A percentile compares a stretch with the other conserved stretches of the same genome.
Evolutionary conservation across 2,113 vertebrate species (phyloP).

Genomic region (Myotis yumanensis): DNA sequence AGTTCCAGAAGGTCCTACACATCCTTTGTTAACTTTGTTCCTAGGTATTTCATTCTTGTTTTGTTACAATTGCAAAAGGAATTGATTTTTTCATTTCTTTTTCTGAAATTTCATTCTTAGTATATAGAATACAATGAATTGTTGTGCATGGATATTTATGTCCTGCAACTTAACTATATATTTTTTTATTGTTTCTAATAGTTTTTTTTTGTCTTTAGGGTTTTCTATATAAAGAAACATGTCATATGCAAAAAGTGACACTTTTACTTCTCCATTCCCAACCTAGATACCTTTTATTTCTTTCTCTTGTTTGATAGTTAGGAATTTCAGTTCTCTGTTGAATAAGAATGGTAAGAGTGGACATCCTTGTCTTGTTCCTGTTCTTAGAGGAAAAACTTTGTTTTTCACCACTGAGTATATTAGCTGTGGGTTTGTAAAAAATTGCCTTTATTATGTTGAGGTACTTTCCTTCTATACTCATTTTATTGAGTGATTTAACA

Average conservation of each 20-base stretch:
- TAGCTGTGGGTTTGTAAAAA: not conserved
- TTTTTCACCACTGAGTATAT: not conserved
- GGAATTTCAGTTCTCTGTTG: not conserved
- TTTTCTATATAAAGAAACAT: not conserved
- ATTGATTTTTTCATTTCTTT: not conserved
- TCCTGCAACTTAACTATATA: not conserved
- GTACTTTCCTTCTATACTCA: not conserved
- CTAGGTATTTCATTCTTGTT: not conserved
- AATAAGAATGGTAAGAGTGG: no score
- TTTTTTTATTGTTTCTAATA: not conserved
- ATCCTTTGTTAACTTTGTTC: not conserved
- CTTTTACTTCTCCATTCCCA: not conserved
- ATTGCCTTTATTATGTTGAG: not conserved
- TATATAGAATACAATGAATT: not conserved
- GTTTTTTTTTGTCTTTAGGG: not conserved
- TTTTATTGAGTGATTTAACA: not conserved
- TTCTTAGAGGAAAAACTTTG: not conserved
- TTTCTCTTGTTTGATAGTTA: not conserved
- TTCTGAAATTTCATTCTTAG: not conserved
- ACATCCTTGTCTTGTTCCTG: not conserved
- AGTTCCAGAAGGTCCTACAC: not conserved
- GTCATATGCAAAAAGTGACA: not conserved
- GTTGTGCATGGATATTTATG: not conserved
- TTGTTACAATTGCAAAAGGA: not conserved
- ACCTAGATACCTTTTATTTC: not conserved